Evolutionary conservation across 1,140 invertebrate species (phyloP).

Genomic region (Calephelis virginiensis): DNA sequence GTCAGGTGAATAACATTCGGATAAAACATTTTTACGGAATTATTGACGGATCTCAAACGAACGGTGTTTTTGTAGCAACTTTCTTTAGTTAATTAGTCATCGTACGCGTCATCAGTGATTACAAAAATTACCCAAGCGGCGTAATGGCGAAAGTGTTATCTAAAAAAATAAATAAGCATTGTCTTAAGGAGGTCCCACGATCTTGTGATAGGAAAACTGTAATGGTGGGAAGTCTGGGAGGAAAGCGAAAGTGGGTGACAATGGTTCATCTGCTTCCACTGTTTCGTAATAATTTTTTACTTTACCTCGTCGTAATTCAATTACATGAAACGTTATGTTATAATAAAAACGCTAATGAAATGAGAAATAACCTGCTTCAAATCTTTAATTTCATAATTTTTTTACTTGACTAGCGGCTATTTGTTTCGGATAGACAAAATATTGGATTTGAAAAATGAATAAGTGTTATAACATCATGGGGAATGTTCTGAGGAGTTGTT

Average conservation of each 20-base stretch:
- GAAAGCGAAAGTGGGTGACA: constrained; percentile 62
- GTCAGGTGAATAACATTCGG: not conserved
- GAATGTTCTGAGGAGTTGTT: no score
- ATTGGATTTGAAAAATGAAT: no score
- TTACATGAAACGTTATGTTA: constrained; percentile 11
- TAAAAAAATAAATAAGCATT: constrained; percentile 63
- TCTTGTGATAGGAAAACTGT: constrained; percentile 66
- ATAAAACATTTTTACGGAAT: not conserved
- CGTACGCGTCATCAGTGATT: constrained; percentile 41
- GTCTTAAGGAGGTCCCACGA: constrained; percentile 59
- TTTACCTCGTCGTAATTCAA: constrained; percentile 6
- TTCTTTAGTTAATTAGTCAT: constrained; percentile 43
- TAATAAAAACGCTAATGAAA: constrained; percentile 11
- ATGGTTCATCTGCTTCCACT: constrained; percentile 38
- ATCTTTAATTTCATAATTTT: constrained; percentile 14
- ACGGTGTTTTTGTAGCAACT: not conserved
- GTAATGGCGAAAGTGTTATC: constrained; percentile 64
- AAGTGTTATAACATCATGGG: no score
- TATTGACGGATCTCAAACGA: not conserved
- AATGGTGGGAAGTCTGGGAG: constrained; percentile 55
- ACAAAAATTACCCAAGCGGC: constrained; percentile 52
- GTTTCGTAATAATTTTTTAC: constrained; percentile 31
- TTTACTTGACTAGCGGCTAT: not conserved
- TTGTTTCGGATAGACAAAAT: no score
- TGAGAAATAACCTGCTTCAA: constrained; percentile 13